Evolutionary conservation across 1,140 invertebrate genomes (phyloP), one percentile per base, ranked within the genome.

Genomic region (Zaprionus camerounensis): DNA sequence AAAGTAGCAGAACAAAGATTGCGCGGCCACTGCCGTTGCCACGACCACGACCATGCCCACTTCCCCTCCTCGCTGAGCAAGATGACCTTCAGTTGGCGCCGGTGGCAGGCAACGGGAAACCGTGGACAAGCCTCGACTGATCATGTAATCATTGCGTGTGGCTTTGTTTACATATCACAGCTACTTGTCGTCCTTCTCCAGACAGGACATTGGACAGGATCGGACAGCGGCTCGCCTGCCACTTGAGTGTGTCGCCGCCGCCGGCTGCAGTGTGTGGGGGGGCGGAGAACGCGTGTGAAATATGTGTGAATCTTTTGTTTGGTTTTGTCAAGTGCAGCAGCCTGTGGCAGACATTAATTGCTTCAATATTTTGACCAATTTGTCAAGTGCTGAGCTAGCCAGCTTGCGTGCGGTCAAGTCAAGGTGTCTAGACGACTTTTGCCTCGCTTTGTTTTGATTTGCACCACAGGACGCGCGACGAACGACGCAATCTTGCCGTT

Each of bases 111-210:
- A 85, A 85, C 56, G 76, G 78, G 80, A 87, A 75, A 84, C 81
- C 64, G 65, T 41, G 31, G 71, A 57, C 71, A 34, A 53, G 55
- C 41, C 41, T 17, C 41, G 20, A 24, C 70, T 68, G 81, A 90
- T 90, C 79, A 85, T 90, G 75, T 88, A 83, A 88, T 88, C 46
- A 66, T 73, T 73, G 76, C 67, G 78, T 80, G 81, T 82, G 72
- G 68, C 69, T 68, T 74, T 86, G 84, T 88, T 88, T 88, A 88
- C 67, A 88, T 70, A 63, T 90, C 74, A 90, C 67, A 71, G 74
- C 74, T 76, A 80, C 84, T 79, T 71, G 67, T 77, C 65, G 22
- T 66, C 64, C 53, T 66, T 17, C n/a, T 28, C 78, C 68, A 76
- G 64, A 78, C 73, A 82, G 80, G 63, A 69, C 57, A 13, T 2